Conservation (phyloP, 2,888 invertebrate species). For the Cybosia mesomella region DNA sequence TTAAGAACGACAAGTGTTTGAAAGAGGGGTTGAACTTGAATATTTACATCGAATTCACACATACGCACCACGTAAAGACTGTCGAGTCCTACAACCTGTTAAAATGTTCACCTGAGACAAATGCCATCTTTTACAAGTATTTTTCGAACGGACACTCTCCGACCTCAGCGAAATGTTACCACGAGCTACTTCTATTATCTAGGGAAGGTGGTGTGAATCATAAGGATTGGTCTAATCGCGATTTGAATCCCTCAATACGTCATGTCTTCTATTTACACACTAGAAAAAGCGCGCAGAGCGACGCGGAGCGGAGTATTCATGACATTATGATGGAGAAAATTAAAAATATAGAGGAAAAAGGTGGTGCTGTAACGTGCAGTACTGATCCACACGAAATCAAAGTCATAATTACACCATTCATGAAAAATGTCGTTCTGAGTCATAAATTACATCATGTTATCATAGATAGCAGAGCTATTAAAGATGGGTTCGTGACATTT, state of each 20-base stretch:
- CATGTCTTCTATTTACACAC: constrained; percentile 26
- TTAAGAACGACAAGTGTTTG: constrained; percentile 53
- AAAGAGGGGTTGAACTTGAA: constrained; percentile 53
- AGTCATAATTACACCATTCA: constrained; percentile 55
- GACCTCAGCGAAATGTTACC: constrained; percentile 38
- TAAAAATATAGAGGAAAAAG: constrained; percentile 31
- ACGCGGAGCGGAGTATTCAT: neutral
- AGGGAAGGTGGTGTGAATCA: constrained; percentile 14
- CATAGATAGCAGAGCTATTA: constrained; percentile 6
- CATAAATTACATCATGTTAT: constrained; percentile 42
- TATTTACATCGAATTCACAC: constrained; percentile 48
- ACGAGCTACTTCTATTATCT: constrained; percentile 34
- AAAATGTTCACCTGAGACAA: neutral
- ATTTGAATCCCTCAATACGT: constrained; percentile 27
- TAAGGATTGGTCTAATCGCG: constrained; percentile 23
- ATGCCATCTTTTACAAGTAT: neutral
- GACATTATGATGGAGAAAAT: constrained; percentile 25
- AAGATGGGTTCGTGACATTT: constrained; percentile 33
- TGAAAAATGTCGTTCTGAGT: constrained; percentile 52
- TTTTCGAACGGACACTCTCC: constrained; percentile 26
- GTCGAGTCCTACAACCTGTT: constrained; percentile 33
- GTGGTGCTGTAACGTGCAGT: constrained; percentile 24
- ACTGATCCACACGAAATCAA: constrained; percentile 35
- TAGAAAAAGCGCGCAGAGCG: neutral
- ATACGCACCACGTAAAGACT: constrained; percentile 51